Evolutionary conservation across 2,888 invertebrate species (phyloP), one percentile per base, ranked within the genome.

Genomic region (Drosophila melanosoma): DNA sequence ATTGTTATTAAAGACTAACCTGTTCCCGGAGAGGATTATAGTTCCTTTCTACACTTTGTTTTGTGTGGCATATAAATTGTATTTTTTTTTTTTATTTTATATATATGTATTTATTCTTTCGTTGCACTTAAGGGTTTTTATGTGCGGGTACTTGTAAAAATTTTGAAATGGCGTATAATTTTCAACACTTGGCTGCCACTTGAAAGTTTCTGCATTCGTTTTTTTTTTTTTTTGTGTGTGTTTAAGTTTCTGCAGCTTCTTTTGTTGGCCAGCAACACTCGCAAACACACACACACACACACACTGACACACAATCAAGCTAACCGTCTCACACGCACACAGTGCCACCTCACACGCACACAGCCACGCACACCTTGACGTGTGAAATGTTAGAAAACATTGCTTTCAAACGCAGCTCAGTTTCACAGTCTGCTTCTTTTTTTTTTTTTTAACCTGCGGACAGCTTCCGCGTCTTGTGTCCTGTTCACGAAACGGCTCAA

Each of bases 401-500:
- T 80, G 81, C 77, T 77, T 70, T 66, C 58, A 69, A 59, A 61
- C 48, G 69, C 64, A 68, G 69, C 61, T 66, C 64, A 54, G 54
- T 53, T 72, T 63, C 59, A 68, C 12, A 52, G 38, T 52, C 64
- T 64, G 70, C 40, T 56, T 29, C 26, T 26, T 26, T 4, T 26
- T 26, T 5, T 26, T 26, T 26, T 67, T 33, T 23, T 33, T 35
- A 23, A 56, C 57, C 29, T 53, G 65, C 76, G 61, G 72, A 70
- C 88, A 86, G 86, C 75, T 85, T 82, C 85, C 88, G 87, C 87
- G 89, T 72, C 77, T 74, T 77, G 74, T 83, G 87, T 85, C 86
- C 86, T 87, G 62, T 81, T 76, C 89, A 76, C 86, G 83, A 76
- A 87, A 90, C 89, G 90, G 89, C 81, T 87, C 88, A 81, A 87